Percentiles rank a stretch among this genome's conserved stretches.
Conservation (phyloP, 2,797 vertebrate genomes). For the Molothrus ater region DNA sequence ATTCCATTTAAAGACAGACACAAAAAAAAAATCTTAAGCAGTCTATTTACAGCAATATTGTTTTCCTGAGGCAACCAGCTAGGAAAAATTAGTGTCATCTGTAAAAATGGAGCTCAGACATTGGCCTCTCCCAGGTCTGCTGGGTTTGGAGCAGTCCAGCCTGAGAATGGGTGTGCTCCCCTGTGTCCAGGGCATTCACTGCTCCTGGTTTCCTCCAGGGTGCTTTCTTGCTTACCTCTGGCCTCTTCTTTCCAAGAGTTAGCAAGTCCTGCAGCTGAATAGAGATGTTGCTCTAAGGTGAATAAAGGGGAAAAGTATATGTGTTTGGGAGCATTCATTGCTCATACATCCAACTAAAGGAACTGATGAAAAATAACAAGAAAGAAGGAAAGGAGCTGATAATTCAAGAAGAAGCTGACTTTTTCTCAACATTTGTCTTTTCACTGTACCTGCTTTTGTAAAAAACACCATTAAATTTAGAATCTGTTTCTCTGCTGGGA, state of each 20-base stretch:
- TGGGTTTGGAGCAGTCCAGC: not conserved
- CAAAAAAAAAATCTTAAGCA: not conserved
- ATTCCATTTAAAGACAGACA: not conserved
- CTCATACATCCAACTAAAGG: not conserved
- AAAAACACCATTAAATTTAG: not conserved
- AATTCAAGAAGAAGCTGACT: not conserved
- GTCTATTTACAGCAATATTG: not conserved
- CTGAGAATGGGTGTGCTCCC: not conserved
- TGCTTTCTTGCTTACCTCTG: not conserved
- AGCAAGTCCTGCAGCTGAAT: not conserved
- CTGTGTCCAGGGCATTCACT: rapidly evolving
- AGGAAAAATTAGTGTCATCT: not conserved
- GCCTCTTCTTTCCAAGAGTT: not conserved
- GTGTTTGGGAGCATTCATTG: not conserved
- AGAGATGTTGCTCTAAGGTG: not conserved
- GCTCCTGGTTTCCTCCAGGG: not conserved
- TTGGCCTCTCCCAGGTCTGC: not conserved
- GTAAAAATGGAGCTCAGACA: not conserved
- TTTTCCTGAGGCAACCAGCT: not conserved
- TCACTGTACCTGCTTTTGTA: not conserved
- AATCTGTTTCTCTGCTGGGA: not conserved
- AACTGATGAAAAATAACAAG: not conserved
- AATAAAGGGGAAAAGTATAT: not conserved
- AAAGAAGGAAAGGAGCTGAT: not conserved
- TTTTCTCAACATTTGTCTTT: not conserved